Evolutionary conservation across 2,113 vertebrate species (phyloP).

Genomic region (Clarias macrocephalus): DNA sequence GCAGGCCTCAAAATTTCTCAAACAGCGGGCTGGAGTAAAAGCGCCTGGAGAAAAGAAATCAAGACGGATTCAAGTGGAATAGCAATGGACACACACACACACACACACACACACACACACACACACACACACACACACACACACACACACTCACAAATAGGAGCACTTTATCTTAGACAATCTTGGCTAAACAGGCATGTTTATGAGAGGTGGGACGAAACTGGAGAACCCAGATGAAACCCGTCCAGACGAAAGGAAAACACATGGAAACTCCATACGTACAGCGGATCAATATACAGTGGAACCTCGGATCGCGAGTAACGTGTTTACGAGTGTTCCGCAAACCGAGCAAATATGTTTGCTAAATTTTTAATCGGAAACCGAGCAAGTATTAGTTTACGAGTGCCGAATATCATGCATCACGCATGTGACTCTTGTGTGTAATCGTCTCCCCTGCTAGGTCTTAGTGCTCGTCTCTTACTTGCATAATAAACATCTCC

Average conservation of each 20-base stretch:
- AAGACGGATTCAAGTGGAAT: not conserved
- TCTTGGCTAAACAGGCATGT: not conserved
- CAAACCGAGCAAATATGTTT: too few species aligned
- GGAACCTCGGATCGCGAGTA: too few species aligned
- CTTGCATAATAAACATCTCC: too few species aligned
- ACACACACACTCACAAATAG: not conserved
- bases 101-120: not conserved
- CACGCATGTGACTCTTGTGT: too few species aligned
- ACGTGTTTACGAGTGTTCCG: too few species aligned
- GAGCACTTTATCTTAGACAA: not conserved
- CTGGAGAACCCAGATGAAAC: not conserved
- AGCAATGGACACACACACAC: not conserved
- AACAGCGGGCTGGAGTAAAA: constrained; percentile 22
- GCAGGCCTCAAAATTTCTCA: constrained; percentile 7
- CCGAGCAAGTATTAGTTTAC: too few species aligned
- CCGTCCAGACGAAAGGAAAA: not conserved
- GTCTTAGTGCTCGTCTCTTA: too few species aligned
- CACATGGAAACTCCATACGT: not conserved
- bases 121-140: not conserved
- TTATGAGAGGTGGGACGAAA: not conserved
- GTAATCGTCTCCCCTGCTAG: too few species aligned
- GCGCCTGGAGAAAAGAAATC: not conserved
- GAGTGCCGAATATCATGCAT: too few species aligned
- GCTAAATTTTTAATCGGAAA: too few species aligned
- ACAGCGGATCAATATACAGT: not conserved